These are phyloP conservation scores for Micronycteris hirsuta DNA, from an alignment of 2,113 vertebrate species.

Conservation along the genomic window DNA sequence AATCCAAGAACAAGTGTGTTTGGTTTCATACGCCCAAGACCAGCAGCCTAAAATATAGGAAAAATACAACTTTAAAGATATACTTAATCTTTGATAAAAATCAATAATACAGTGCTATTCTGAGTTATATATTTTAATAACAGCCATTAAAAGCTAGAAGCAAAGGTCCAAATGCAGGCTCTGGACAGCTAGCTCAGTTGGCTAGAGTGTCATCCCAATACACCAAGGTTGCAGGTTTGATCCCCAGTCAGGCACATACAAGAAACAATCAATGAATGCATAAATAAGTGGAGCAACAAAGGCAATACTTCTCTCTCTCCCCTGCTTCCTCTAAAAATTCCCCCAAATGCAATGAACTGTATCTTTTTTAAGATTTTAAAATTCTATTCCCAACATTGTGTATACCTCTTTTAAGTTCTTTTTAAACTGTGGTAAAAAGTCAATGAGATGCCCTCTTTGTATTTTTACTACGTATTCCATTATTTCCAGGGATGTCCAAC, in stretches of 20 bases:
- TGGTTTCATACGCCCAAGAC: slow-evolving; percentile 94
- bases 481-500: neutral
- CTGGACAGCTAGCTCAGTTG: neutral
- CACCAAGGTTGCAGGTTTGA: no score
- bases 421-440: neutral
- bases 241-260: no score
- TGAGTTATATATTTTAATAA: neutral
- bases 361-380: neutral
- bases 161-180: neutral
- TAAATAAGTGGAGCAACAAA: no score
- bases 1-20: slow-evolving; percentile 97
- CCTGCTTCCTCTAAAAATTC: no score
- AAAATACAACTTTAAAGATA: slow-evolving; percentile 26
- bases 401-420: neutral
- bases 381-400: neutral
- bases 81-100: neutral
- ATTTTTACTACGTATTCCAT: neutral
- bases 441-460: neutral
- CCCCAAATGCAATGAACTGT: neutral
- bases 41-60: slow-evolving; percentile 86
- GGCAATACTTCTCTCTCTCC: no score
- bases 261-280: no score
- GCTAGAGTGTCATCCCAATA: no score
- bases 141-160: neutral
- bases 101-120: neutral